These are phyloP conservation scores for Cynoglossus semilaevis DNA, from an alignment of 2,113 vertebrate species.

Conservation along the genomic window DNA sequence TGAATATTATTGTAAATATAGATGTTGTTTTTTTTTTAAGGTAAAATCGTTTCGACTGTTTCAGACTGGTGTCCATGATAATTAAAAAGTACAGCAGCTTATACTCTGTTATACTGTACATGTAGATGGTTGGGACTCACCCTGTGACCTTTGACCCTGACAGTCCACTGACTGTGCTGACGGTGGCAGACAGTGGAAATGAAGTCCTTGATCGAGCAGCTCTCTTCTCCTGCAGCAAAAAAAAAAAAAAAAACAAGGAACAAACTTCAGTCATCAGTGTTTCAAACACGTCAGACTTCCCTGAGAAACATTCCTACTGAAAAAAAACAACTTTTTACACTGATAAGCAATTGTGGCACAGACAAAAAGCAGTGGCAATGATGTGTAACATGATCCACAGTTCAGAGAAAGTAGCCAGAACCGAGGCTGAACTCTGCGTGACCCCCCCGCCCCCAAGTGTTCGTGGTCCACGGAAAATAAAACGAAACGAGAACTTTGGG, in stretches of 20 bases:
- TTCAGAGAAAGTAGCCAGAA: conserved; percentile 26
- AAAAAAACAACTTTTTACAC: conserved; percentile 7
- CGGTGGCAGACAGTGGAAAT: conserved; percentile 22
- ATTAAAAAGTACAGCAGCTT: too few relatives aligned
- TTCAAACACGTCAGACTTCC: background rate
- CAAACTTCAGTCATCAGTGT: background rate
- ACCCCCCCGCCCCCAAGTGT: conserved; percentile 45
- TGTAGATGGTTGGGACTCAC: conserved; percentile 20
- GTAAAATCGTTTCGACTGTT: too few relatives aligned
- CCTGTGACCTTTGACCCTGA: conserved; percentile 20
- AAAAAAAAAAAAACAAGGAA: background rate
- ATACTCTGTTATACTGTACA: too few relatives aligned
- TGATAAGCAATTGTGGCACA: conserved; percentile 30
- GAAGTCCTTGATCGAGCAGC: conserved; percentile 16
- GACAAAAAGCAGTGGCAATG: conserved; percentile 36
- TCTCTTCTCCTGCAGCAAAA: conserved; percentile 46
- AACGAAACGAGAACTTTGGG: conserved; percentile 1
- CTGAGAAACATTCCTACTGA: background rate
- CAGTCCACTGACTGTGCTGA: conserved; percentile 31
- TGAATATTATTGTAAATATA: too few relatives aligned
- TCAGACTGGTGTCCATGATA: too few relatives aligned
- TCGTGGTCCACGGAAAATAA: conserved; percentile 26
- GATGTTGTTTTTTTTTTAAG: too few relatives aligned
- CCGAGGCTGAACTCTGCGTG: conserved; percentile 49
- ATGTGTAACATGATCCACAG: conserved; percentile 36